Base-by-base conservation (phyloP, 2,113 vertebrate genomes). In the Xyrauchen texanus region DNA sequence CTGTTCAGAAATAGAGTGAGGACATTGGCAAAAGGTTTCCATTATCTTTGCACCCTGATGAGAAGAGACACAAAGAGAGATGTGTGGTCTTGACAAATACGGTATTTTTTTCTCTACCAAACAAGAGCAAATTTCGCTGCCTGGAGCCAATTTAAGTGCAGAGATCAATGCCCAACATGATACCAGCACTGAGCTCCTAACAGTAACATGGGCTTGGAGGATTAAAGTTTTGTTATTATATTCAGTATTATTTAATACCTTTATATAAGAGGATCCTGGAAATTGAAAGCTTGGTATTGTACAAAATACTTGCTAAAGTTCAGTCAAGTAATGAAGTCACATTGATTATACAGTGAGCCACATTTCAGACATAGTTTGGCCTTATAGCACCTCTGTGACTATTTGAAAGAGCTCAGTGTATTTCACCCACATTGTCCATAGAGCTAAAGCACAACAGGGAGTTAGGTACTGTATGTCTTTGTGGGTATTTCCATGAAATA, bases 101-200 rank as follows among this genome's bases (percentile, higher is more conserved):
- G 21, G 69, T 62, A 81, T 81, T 84, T 76, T 66, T 81, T 84
- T 76, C 71, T 81, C 61, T 57, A 45, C 16, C 46, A 76, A 65
- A 81, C 76, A 76, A 77, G 66, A 77, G 65, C 70, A 81, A 81
- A 81, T 81, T 81, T 76, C 83, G 79, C 80, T 84, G 79, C 81
- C 79, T 84, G 79, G 55, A 79, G 83, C 83, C 83, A 84, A 84
- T 84, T 84, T 81, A 84, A 84, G 83, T 79, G 78, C 80, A 84
- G 57, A 81, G 83, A 84, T 84, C 83, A 84, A 84, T 84, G 79
- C 79, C 49, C 75, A 68, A 65, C 75, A 68, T 70, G 80, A 77
- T 79, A 57, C 76, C 52, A 78, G 83, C 74, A 62, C 74, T 73
- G 76, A 84, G 83, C 80, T 81, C 83, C 83, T 76, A 73, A 84